Conservation (phyloP, 2,797 vertebrate species). For the Champsocephalus esox region DNA sequence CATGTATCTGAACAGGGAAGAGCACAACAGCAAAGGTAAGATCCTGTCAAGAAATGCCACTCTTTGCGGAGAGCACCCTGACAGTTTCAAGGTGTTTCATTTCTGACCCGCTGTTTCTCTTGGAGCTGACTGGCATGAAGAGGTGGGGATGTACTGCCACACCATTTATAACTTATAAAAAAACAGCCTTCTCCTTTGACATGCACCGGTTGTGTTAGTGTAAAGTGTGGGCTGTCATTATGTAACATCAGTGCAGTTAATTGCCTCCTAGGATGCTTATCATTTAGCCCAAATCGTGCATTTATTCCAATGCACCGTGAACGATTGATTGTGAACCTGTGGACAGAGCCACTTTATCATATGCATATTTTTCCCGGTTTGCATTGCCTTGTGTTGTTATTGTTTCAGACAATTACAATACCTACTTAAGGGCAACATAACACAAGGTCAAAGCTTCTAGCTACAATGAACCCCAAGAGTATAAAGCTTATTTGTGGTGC, state of each 20-base stretch:
- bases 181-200: constrained; percentile 27
- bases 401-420: constrained; percentile 36
- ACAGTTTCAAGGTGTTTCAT: constrained; percentile 78
- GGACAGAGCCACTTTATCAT: constrained; percentile 52
- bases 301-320: constrained; percentile 39
- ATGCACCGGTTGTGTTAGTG: constrained; percentile 52
- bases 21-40: constrained; percentile 87
- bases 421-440: constrained; percentile 70
- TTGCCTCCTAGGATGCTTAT: constrained; percentile 58
- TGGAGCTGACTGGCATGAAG: constrained; percentile 38
- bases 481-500: constrained; percentile 31
- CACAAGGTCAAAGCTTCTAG: constrained; percentile 85
- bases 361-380: constrained; percentile 9
- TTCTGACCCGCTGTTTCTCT: constrained; percentile 43
- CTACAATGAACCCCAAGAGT: constrained; percentile 55
- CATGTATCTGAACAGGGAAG: constrained; percentile 90
- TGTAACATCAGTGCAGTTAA: constrained; percentile 78
- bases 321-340: constrained; percentile 54
- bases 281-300: constrained; percentile 42
- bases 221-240: constrained; percentile 78
- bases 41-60: constrained; percentile 55
- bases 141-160: constrained; percentile 56
- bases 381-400: constrained; percentile 18
- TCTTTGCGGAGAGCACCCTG: constrained; percentile 54
- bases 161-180: constrained; percentile 8